phyloP scores from a whole-genome alignment of 2,888 invertebrate species.

The Acleris emargana region DNA sequence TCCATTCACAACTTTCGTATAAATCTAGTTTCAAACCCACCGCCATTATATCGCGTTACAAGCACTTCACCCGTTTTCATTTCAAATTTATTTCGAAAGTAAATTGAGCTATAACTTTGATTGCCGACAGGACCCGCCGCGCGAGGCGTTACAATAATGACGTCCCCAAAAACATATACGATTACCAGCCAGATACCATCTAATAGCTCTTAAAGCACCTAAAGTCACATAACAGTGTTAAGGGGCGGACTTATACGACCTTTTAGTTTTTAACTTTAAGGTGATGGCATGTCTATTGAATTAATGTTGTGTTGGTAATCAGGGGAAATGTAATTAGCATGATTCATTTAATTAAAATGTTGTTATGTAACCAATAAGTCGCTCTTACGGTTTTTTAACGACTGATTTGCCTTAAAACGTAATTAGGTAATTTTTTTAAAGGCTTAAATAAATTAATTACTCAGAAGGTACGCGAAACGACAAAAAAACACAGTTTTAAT shows the following conservation, averaged over 20 bases:
- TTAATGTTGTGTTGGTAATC: slow-evolving; percentile 21
- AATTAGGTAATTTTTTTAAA: background rate
- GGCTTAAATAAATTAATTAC: too few species aligned
- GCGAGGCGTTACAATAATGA: slow-evolving; percentile 33
- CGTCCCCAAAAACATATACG: slow-evolving; percentile 36
- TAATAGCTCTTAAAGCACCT: slow-evolving; percentile 15
- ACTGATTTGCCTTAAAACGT: background rate
- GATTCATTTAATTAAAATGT: slow-evolving; percentile 14
- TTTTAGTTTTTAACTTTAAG: slow-evolving; percentile 12
- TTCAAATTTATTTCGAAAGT: slow-evolving; percentile 33
- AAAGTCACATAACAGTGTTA: slow-evolving; percentile 23
- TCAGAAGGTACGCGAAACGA: too few species aligned
- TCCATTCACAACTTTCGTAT: slow-evolving; percentile 25
- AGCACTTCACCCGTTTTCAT: slow-evolving; percentile 27
- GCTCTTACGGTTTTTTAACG: slow-evolving; percentile 8
- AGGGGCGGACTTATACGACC: slow-evolving; percentile 24
- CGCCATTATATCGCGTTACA: slow-evolving; percentile 27
- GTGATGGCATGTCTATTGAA: slow-evolving; percentile 16
- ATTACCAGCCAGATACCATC: slow-evolving; percentile 28
- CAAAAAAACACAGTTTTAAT: too few species aligned
- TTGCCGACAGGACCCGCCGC: slow-evolving; percentile 34
- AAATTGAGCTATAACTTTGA: slow-evolving; percentile 35
- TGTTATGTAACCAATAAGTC: background rate
- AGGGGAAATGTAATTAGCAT: slow-evolving; percentile 20
- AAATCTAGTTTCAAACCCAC: slow-evolving; percentile 34